Conservation (phyloP, 2,797 vertebrate genomes). For the Cynodonichthys magdalenae region DNA sequence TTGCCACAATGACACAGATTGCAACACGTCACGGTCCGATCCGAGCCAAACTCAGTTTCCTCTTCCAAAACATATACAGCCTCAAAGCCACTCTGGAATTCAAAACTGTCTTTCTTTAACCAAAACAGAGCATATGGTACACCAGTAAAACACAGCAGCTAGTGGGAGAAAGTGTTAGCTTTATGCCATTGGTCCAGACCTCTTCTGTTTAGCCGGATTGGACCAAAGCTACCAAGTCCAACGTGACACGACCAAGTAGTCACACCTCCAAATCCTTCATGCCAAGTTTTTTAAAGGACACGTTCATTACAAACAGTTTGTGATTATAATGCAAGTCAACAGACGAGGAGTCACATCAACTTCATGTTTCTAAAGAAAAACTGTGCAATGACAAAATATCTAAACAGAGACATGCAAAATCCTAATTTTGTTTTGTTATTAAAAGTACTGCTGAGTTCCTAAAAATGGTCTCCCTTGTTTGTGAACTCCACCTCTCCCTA, state of each 20-base stretch:
- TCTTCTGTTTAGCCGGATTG: conserved; percentile 19
- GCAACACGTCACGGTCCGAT: conserved; percentile 48
- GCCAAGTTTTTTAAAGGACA: not conserved
- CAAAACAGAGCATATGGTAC: conserved; percentile 28
- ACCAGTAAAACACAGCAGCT: conserved; percentile 29
- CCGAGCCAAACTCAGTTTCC: conserved; percentile 50
- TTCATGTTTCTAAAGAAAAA: too few species aligned
- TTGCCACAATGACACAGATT: conserved; percentile 50
- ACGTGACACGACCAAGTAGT: not conserved
- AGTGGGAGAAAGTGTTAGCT: conserved; percentile 2
- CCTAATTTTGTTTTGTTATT: too few species aligned
- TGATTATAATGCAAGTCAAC: too few species aligned
- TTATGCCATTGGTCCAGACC: not conserved
- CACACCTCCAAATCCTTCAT: not conserved
- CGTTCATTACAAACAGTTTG: too few species aligned
- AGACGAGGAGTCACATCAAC: too few species aligned
- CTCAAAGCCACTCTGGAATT: conserved; percentile 41
- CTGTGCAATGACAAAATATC: too few species aligned
- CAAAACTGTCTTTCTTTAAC: conserved; percentile 17
- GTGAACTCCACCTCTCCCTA: too few species aligned
- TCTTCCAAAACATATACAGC: conserved; percentile 55
- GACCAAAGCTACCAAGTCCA: conserved; percentile 1
- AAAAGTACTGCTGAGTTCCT: too few species aligned
- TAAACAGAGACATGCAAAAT: too few species aligned
- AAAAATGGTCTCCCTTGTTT: too few species aligned